Base-by-base conservation (phyloP, 2,113 vertebrate species). In the Addax nasomaculatus region DNA sequence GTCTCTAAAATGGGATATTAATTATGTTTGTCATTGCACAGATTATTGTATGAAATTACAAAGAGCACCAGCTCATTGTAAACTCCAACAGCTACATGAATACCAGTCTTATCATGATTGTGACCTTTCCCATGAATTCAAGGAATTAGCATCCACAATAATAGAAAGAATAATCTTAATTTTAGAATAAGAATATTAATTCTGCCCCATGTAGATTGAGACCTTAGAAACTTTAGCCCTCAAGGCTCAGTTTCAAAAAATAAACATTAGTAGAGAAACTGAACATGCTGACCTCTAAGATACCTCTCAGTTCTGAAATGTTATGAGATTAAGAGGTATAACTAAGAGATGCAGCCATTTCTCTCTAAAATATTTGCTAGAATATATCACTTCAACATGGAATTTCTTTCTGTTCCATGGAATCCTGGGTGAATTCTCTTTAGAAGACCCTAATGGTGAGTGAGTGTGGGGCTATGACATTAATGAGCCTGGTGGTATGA, bases 1-100 rank as follows among this genome's bases (percentile, higher is more conserved):
- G 23, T 94, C 51, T 94, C 94, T 81, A 79, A 93, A 79, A 89
- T 70, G 16, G 13, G 29, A 88, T 88, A 12, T 90, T 97, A 96
- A 83, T 92, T 70, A 73, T 90, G 13, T 85, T 94, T 94, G 43
- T 80, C 21, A 25, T 43, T 94, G 23, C 11, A 51, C 33, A 91
- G 5, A 62, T 76, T 90, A 13, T 33, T 89, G 2, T 36, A 36
- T 92, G 85, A 55, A 95, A 90, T 96, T 89, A 84, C 27, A 57
- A 78, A 91, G 47, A 87, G 7, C 27, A 96, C 43, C 92, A 51
- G 12, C 36, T 86, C 12, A 23, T 29, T 80, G 17, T 89, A 57
- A 85, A 90, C 21, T 62, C 19, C 33, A 83, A 94, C 79, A 45
- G 53, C 29, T 96, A 70, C 5, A 11, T 45, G 36, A 67, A 49